Evolutionary conservation across 2,797 vertebrate species (phyloP).

Genomic region (Pseudochromis fuscus): DNA sequence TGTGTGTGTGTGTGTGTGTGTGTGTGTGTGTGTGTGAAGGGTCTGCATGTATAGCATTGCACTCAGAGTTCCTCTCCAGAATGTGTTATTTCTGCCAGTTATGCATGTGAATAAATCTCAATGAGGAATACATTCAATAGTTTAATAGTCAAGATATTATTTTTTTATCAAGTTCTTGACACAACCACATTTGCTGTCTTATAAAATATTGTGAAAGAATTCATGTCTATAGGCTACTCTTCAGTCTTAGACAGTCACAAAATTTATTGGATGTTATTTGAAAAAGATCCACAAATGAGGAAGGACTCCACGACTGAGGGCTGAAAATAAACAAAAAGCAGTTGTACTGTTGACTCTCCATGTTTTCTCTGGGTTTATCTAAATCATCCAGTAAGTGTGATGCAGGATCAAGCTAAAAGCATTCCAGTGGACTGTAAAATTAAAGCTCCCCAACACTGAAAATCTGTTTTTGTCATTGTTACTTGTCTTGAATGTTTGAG

Average conservation of each 20-base stretch:
- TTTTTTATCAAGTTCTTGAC: slow-evolving; percentile 6
- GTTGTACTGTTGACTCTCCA: not conserved
- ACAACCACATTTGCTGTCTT: not conserved
- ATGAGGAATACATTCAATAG: not conserved
- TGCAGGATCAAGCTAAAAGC: slow-evolving; percentile 3
- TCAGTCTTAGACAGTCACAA: not conserved
- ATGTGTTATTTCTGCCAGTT: slow-evolving; percentile 25
- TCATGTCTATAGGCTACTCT: not conserved
- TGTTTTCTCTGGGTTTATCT: not conserved
- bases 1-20: slow-evolving; percentile 36
- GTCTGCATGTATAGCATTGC: not conserved
- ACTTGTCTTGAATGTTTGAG: not conserved
- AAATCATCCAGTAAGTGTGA: not conserved
- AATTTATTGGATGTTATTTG: not conserved
- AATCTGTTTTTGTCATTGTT: not conserved
- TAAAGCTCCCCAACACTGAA: not conserved
- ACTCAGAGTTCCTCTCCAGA: slow-evolving; percentile 14
- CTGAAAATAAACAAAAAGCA: not conserved
- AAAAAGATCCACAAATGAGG: not conserved
- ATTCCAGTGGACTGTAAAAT: not conserved
- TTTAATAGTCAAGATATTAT: too few species aligned
- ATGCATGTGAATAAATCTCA: not conserved
- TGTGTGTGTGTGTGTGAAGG: slow-evolving; percentile 23
- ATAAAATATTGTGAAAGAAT: not conserved
- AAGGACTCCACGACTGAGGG: not conserved